phyloP scores from a whole-genome alignment of 1,140 invertebrate genomes.

The Lasaia peninsularis region DNA sequence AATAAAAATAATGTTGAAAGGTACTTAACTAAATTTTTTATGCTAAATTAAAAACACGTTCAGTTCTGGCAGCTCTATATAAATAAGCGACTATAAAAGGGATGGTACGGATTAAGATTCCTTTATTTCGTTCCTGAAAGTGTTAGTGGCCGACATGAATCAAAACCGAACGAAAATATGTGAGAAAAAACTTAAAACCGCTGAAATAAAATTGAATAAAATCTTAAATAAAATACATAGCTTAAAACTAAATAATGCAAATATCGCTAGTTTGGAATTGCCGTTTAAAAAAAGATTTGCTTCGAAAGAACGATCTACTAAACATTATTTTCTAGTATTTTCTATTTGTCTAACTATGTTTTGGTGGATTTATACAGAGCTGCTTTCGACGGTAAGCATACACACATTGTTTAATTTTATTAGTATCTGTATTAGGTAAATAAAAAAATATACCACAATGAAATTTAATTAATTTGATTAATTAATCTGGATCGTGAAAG shows the following conservation, averaged over 20 bases:
- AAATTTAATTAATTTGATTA: too few relatives aligned
- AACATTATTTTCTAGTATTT: background rate
- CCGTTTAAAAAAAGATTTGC: slow-evolving; percentile 10
- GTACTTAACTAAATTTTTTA: too few relatives aligned
- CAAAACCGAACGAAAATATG: slow-evolving; percentile 33
- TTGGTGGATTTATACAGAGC: background rate
- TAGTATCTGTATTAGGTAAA: too few relatives aligned
- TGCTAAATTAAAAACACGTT: too few relatives aligned
- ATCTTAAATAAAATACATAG: slow-evolving; percentile 53
- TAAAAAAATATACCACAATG: too few relatives aligned
- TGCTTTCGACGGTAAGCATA: background rate
- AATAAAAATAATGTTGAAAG: too few relatives aligned
- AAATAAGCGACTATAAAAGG: slow-evolving; percentile 12
- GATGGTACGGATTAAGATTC: slow-evolving; percentile 23
- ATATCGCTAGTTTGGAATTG: slow-evolving; percentile 38
- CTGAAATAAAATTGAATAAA: slow-evolving; percentile 51
- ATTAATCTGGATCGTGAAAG: too few relatives aligned
- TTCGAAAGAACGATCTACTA: slow-evolving; percentile 4
- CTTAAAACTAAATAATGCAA: slow-evolving; percentile 43
- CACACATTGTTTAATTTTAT: too few relatives aligned
- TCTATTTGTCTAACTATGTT: background rate
- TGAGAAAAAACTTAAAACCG: slow-evolving; percentile 54
- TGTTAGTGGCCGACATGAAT: slow-evolving; percentile 17
- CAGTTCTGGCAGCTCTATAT: background rate
- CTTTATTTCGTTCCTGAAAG: slow-evolving; percentile 30